A percentile compares a stretch with the other conserved stretches of the same genome.
Evolutionary conservation across 2,888 invertebrate genomes (phyloP).

Genomic region (Ennomos erosarius): DNA sequence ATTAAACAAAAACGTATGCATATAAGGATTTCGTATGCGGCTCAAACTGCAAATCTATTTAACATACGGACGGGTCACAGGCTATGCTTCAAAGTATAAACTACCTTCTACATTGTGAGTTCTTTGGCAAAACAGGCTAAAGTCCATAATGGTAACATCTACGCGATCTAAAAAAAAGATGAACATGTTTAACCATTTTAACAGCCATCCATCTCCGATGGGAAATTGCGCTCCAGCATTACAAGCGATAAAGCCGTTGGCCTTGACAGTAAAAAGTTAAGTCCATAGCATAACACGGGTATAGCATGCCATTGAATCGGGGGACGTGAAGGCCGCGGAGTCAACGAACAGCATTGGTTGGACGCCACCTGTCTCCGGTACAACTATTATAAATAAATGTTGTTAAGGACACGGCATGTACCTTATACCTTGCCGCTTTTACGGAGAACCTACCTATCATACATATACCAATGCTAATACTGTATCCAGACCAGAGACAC

Average conservation of each 20-base stretch:
- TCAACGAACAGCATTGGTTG: constrained; percentile 76
- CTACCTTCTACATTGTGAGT: constrained; percentile 4
- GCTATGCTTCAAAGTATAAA: constrained; percentile 6
- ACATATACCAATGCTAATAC: too few relatives aligned
- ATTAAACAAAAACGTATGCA: constrained; percentile 17
- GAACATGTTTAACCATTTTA: constrained; percentile 3
- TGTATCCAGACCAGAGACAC: too few relatives aligned
- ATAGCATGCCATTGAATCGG: constrained; percentile 72
- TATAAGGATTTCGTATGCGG: constrained; percentile 20
- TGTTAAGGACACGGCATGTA: constrained; percentile 47
- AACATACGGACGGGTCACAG: constrained; percentile 38
- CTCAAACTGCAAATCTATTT: constrained; percentile 25
- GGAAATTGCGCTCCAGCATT: constrained; percentile 49
- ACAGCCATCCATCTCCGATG: constrained; percentile 10
- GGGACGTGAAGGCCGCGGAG: constrained; percentile 74
- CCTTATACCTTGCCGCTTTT: constrained; percentile 3
- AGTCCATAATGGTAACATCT: background rate
- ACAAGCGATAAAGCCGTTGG: constrained; percentile 57
- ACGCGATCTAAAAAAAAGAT: background rate
- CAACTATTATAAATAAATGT: constrained; percentile 60
- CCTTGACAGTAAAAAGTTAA: constrained; percentile 71
- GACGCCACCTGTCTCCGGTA: constrained; percentile 76
- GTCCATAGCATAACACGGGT: constrained; percentile 63
- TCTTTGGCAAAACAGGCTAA: constrained; percentile 1
- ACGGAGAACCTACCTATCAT: background rate